Conservation (phyloP, 2,888 invertebrate species). For the Pantelozetes paolii region DNA sequence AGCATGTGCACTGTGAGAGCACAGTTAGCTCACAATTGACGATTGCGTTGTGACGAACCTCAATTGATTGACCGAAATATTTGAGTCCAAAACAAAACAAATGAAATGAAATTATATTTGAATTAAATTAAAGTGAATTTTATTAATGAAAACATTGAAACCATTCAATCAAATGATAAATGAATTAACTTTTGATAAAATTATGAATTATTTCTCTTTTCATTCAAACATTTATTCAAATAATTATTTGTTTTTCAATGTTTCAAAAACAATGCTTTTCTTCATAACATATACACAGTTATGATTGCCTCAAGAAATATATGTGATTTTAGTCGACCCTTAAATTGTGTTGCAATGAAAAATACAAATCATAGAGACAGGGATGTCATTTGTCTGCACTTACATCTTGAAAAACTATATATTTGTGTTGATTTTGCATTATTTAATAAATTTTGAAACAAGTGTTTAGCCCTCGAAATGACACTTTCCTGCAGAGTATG, state of each 20-base stretch:
- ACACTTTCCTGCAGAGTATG: neutral
- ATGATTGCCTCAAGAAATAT: too few relatives aligned
- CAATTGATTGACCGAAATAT: slow-evolving; percentile 8
- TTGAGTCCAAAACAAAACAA: neutral
- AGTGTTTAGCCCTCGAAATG: neutral
- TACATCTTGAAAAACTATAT: neutral
- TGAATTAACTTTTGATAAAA: neutral
- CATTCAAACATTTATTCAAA: neutral
- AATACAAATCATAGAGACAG: neutral
- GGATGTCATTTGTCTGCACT: slow-evolving; percentile 1
- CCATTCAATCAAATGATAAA: neutral
- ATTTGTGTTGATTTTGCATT: neutral
- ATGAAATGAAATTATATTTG: neutral
- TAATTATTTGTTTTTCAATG: too few relatives aligned
- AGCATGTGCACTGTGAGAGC: slow-evolving; percentile 6
- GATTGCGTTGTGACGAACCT: neutral
- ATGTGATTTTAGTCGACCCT: too few relatives aligned
- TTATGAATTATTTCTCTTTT: neutral
- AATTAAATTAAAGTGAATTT: neutral
- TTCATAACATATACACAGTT: too few relatives aligned
- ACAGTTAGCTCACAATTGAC: neutral
- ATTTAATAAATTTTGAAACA: neutral
- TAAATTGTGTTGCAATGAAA: too few relatives aligned
- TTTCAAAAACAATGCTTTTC: too few relatives aligned
- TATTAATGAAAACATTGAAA: neutral